These are phyloP conservation scores for Cyanistes caeruleus DNA, from an alignment of 2,113 vertebrate species.

Conservation along the genomic window DNA sequence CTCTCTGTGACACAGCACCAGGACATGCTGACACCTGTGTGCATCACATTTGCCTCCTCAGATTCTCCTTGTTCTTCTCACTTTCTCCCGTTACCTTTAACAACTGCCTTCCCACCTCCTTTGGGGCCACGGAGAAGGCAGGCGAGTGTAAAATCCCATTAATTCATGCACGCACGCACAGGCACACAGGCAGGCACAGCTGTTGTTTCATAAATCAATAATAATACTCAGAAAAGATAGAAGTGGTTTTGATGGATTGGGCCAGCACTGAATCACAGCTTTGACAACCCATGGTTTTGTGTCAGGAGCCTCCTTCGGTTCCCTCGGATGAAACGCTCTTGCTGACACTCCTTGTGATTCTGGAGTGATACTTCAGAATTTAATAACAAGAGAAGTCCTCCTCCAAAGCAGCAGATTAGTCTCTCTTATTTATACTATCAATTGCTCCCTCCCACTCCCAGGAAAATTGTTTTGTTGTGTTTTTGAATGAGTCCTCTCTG, in stretches of 20 bases:
- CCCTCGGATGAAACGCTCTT: neutral
- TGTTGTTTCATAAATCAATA: constrained; percentile 38
- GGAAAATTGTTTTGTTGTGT: neutral
- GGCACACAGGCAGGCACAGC: neutral
- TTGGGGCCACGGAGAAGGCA: neutral
- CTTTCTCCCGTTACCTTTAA: neutral
- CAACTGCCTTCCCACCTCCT: neutral
- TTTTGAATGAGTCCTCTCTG: neutral
- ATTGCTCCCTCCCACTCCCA: neutral
- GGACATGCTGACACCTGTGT: neutral
- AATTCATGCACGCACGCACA: neutral
- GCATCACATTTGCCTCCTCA: fast-evolving
- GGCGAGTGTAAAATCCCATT: neutral
- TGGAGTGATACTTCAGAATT: neutral
- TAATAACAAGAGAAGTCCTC: neutral
- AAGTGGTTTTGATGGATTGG: neutral
- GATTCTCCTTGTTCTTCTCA: neutral
- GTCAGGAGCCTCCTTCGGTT: neutral
- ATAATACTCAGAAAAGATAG: neutral
- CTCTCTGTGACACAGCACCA: neutral
- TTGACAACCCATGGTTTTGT: constrained; percentile 7
- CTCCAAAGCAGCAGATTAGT: neutral
- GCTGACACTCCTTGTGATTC: neutral
- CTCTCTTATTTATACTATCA: neutral
- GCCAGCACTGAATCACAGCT: neutral